These are phyloP conservation scores for Brachypodius melanocephalos DNA, from an alignment of 2,113 vertebrate genomes.

Conservation along the genomic window DNA sequence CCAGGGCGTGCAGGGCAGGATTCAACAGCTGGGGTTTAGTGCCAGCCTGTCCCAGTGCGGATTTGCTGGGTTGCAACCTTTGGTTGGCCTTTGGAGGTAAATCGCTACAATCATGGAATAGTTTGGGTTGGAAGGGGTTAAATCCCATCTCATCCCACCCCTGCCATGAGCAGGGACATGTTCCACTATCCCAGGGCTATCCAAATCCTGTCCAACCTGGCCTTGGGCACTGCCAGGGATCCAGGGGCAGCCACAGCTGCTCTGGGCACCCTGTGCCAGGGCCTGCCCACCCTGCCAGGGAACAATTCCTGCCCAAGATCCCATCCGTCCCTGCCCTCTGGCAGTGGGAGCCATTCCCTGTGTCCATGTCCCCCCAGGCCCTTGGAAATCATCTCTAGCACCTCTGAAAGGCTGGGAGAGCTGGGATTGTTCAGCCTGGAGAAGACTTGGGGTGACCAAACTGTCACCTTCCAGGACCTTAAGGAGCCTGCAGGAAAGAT, in stretches of 20 bases:
- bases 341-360: neutral
- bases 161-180: neutral
- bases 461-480: accelerated
- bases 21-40: neutral
- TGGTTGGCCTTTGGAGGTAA: neutral
- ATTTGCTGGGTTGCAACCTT: neutral
- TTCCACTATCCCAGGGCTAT: neutral
- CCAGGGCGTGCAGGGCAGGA: neutral
- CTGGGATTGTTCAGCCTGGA: neutral
- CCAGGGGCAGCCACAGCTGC: neutral
- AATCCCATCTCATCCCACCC: accelerated
- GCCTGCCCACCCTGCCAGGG: accelerated
- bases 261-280: neutral
- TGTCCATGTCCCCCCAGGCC: accelerated
- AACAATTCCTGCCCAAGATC: neutral
- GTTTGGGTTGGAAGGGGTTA: neutral
- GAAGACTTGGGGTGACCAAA: neutral
- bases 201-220: neutral
- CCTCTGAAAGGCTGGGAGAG: neutral
- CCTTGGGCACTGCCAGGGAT: neutral
- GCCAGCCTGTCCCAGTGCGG: neutral
- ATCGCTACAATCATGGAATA: no score
- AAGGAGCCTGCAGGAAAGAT: neutral
- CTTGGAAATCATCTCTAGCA: accelerated
- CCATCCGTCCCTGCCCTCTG: neutral